These are phyloP conservation scores for Melipona quadrifasciata DNA, from an alignment of 1,140 invertebrate genomes.

Conservation along the genomic window DNA sequence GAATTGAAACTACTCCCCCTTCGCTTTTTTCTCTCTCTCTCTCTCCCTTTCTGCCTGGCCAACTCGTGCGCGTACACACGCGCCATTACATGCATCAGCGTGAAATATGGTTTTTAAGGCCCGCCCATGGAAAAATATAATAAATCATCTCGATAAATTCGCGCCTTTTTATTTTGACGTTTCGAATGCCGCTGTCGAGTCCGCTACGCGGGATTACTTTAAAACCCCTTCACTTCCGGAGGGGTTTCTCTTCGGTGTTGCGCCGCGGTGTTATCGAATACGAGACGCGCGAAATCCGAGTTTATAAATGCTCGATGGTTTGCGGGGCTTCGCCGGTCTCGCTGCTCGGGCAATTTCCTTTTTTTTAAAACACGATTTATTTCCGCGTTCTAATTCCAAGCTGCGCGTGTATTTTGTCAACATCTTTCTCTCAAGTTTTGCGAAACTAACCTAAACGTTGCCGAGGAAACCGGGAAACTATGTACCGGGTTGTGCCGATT, in stretches of 20 bases:
- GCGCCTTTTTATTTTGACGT: constrained; percentile 35
- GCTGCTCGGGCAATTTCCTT: too few species aligned
- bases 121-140: constrained; percentile 20
- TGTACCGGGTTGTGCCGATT: too few species aligned
- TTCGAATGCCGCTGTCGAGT: constrained; percentile 21
- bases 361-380: too few species aligned
- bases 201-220: constrained; percentile 8
- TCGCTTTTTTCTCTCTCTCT: neutral
- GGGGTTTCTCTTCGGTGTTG: neutral
- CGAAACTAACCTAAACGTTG: too few species aligned
- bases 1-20: neutral
- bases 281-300: neutral
- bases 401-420: too few species aligned
- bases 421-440: too few species aligned
- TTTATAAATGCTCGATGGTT: neutral
- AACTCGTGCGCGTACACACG: neutral
- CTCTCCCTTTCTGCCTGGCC: neutral
- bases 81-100: constrained; percentile 25
- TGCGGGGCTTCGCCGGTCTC: neutral
- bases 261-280: neutral
- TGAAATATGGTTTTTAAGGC: constrained; percentile 45
- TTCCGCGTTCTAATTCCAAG: too few species aligned
- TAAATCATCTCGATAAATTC: constrained; percentile 43
- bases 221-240: constrained; percentile 1
- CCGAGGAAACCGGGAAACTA: too few species aligned